Evolutionary conservation across 2,797 vertebrate species (phyloP).

Genomic region (Lacerta bilineata): DNA sequence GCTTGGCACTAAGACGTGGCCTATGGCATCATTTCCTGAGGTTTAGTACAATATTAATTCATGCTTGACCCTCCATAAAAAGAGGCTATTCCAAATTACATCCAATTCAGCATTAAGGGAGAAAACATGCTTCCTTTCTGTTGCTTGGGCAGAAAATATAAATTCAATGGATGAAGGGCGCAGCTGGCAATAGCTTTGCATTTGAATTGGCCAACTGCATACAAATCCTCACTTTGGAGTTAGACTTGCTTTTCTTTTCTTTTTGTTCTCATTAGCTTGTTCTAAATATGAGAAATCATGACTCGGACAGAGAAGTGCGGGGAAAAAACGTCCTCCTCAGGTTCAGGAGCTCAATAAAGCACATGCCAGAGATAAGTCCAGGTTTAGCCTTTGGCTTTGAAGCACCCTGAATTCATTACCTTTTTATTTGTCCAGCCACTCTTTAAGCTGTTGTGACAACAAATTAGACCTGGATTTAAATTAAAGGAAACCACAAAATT

Average conservation of each 20-base stretch:
- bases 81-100: slow-evolving; percentile 73
- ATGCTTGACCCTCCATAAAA: no score
- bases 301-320: neutral
- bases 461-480: slow-evolving; percentile 79
- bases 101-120: slow-evolving; percentile 61
- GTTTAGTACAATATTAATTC: slow-evolving; percentile 80
- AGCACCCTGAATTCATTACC: slow-evolving; percentile 72
- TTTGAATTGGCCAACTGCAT: slow-evolving; percentile 61
- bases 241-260: slow-evolving; percentile 56
- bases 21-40: slow-evolving; percentile 81
- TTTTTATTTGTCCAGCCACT: slow-evolving; percentile 68
- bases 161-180: slow-evolving; percentile 43
- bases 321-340: slow-evolving; percentile 30
- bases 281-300: slow-evolving; percentile 61
- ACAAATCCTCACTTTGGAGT: slow-evolving; percentile 53
- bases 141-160: slow-evolving; percentile 49
- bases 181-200: slow-evolving; percentile 59
- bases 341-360: slow-evolving; percentile 49
- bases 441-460: slow-evolving; percentile 76
- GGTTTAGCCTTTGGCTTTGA: slow-evolving; percentile 73
- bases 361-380: slow-evolving; percentile 67
- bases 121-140: slow-evolving; percentile 68
- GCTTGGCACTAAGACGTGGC: slow-evolving; percentile 77
- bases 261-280: slow-evolving; percentile 61
- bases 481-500: slow-evolving; percentile 75